Conservation (phyloP, 2,113 vertebrate species). For the Callorhinus ursinus region DNA sequence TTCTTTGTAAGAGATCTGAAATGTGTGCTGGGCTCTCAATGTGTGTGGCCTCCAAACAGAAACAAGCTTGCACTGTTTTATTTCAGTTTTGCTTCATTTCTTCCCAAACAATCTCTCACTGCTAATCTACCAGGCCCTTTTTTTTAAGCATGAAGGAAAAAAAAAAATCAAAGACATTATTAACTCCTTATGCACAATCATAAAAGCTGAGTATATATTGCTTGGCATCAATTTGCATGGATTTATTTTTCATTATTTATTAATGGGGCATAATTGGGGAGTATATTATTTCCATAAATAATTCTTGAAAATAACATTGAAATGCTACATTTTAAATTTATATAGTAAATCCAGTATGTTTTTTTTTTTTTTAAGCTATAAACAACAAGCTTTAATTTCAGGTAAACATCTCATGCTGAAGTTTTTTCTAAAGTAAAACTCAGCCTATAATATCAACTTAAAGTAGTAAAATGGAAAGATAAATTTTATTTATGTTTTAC, state of each 20-base stretch:
- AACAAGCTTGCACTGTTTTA: conserved; percentile 85
- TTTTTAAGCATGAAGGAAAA: conserved; percentile 2
- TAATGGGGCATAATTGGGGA: not conserved
- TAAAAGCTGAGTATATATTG: conserved; percentile 43
- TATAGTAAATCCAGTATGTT: not conserved
- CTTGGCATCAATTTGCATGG: not conserved
- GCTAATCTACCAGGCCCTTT: conserved; percentile 74
- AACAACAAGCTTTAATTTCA: not conserved
- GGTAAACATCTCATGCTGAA: not conserved
- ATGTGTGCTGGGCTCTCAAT: conserved; percentile 63
- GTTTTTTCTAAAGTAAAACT: not conserved
- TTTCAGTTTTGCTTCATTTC: conserved; percentile 88
- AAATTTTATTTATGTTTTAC: conserved; percentile 14
- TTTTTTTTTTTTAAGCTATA: not conserved
- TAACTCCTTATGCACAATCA: conserved; percentile 82
- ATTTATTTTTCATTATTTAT: conserved; percentile 22
- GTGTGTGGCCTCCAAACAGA: conserved; percentile 85
- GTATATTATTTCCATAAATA: conserved; percentile 43
- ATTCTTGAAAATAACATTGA: not conserved
- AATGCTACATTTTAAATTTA: not conserved
- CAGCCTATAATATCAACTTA: not conserved
- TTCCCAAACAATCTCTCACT: conserved; percentile 85
- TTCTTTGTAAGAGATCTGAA: conserved; percentile 78
- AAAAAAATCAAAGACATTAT: conserved; percentile 70
- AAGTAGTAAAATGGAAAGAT: not conserved